phyloP scores from a whole-genome alignment of 2,888 invertebrate genomes.

The Agriopis aurantiaria region DNA sequence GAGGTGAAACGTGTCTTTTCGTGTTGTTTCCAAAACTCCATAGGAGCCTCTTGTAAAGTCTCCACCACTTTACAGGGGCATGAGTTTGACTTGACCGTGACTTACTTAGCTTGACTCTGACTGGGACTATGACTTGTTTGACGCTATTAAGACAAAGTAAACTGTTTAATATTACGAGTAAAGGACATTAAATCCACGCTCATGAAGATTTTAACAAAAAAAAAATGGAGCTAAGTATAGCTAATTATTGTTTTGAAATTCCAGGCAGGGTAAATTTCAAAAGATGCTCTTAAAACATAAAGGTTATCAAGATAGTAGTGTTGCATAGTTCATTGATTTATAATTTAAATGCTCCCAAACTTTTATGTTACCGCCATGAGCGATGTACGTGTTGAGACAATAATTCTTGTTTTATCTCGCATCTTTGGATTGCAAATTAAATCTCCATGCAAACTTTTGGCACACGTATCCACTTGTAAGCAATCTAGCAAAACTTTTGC shows the following conservation, averaged over 20 bases:
- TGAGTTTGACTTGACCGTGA: too few species aligned
- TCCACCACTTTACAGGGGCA: too few species aligned
- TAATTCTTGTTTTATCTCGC: slow-evolving; percentile 28
- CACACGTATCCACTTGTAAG: background rate
- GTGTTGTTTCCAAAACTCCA: too few species aligned
- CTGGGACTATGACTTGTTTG: too few species aligned
- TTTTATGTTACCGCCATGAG: slow-evolving; percentile 30
- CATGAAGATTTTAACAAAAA: too few species aligned
- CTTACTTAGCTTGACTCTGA: too few species aligned
- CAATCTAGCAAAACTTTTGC: background rate
- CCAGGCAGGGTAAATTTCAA: slow-evolving; percentile 12
- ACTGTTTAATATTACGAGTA: too few species aligned
- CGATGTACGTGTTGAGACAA: slow-evolving; percentile 17
- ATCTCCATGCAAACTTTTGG: background rate
- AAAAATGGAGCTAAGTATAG: too few species aligned
- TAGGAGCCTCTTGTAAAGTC: too few species aligned
- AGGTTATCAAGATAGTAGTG: slow-evolving; percentile 33
- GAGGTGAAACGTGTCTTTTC: too few species aligned
- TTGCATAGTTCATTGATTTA: slow-evolving; percentile 27
- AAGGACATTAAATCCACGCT: too few species aligned
- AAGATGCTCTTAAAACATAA: slow-evolving; percentile 19
- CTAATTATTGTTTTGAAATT: slow-evolving; percentile 33
- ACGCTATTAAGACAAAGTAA: too few species aligned
- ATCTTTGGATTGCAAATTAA: slow-evolving; percentile 28
- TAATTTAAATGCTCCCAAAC: slow-evolving; percentile 23